Conservation (phyloP, 2,113 vertebrate genomes). For the Osmerus mordax region DNA sequence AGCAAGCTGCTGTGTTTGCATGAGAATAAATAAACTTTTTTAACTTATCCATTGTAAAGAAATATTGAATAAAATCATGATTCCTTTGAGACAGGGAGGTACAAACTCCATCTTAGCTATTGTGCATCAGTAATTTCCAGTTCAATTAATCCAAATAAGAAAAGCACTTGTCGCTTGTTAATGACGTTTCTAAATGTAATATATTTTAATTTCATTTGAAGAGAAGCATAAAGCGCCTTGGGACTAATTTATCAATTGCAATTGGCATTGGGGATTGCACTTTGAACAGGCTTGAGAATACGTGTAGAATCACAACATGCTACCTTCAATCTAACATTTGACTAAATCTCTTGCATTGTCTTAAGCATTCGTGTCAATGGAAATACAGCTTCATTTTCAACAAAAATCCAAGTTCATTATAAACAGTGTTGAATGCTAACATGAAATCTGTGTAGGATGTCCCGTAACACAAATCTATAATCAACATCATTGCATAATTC, state of each 20-base stretch:
- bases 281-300: constrained; percentile 1
- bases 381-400: too few species aligned
- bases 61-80: background rate
- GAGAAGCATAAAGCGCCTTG: background rate
- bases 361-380: too few species aligned
- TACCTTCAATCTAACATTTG: constrained; percentile 3
- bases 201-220: background rate
- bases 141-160: background rate
- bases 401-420: too few species aligned
- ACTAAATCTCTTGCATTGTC: too few species aligned
- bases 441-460: background rate
- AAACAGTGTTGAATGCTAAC: background rate
- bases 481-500: background rate
- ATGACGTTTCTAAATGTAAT: background rate
- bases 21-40: constrained; percentile 58
- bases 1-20: constrained; percentile 67
- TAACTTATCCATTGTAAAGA: background rate
- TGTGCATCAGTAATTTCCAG: background rate
- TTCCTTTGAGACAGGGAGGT: background rate
- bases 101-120: background rate
- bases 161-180: background rate
- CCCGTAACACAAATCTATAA: too few species aligned
- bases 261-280: background rate
- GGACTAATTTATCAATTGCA: background rate
- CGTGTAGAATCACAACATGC: background rate